Base-by-base conservation (phyloP, 2,113 vertebrate species). In the Ariopsis seemanni region DNA sequence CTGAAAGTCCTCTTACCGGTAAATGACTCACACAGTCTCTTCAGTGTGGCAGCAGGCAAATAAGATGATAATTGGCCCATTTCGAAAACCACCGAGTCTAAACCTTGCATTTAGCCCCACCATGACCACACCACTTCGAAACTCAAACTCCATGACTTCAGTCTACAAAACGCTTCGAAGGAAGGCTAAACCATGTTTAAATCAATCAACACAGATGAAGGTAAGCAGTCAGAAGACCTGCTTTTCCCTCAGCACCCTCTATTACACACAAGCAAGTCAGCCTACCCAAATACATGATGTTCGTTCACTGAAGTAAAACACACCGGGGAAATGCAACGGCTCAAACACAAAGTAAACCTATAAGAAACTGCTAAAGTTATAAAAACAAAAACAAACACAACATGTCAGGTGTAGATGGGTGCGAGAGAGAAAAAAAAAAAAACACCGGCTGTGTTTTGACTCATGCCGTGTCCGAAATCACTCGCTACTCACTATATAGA, bases 251-350 rank as follows among this genome's bases (percentile, higher is more conserved):
- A 81, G 25, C 57, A 60, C 27, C 18, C 0, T 2, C 7, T 30
- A 60, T 81, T 81, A 60, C 55, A 81, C 78, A 81, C 55, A 81
- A 58, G 77, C 22, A 53, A 77, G 14, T 18, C 52, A 57, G 25
- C 14, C 25, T 53, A 52, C 10, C 11, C 25, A 78, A 7, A 53
- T 53, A n/a, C 14, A 2, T 57, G 25, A 3, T 53, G 30, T 2
- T 18, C 9, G 53, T 30, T 18, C 15, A 79, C 77, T 27, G 0
- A 1, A 77, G 10, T 12, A 52, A 77, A 15, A 14, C 22, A 77
- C 34, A 12, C 5, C 11, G 71, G 48, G 25, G 72, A 25, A 69
- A 53, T 71, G 17, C 72, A 25, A 50, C 20, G 60, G 18, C 20
- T 63, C 27, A 48, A n/a, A 52, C 15, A 75, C 34, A 50, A 84